These are phyloP conservation scores for Venturia canescens DNA, from an alignment of 1,140 invertebrate species.

Conservation along the genomic window DNA sequence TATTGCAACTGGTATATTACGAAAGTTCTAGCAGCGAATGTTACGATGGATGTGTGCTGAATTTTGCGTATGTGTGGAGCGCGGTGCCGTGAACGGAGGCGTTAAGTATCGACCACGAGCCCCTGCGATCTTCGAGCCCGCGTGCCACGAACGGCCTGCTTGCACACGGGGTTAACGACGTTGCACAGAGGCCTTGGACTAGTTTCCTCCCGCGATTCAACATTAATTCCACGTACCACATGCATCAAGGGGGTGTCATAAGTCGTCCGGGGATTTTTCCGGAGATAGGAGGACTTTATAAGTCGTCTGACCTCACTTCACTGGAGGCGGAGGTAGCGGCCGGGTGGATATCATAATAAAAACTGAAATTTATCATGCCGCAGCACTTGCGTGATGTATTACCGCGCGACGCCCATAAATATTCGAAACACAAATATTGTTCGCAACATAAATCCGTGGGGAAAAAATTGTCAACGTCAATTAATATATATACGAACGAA, in stretches of 20 bases:
- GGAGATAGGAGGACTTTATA: no score
- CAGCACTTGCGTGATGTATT: not conserved
- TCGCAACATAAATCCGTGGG: not conserved
- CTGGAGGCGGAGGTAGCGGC: not conserved
- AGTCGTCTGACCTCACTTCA: not conserved
- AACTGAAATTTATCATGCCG: not conserved
- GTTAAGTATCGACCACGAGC: constrained; percentile 6
- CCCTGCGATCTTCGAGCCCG: not conserved
- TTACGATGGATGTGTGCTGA: not conserved
- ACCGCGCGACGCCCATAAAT: not conserved
- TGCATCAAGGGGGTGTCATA: constrained; percentile 13
- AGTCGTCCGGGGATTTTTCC: constrained; percentile 6
- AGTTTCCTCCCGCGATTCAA: constrained; percentile 19
- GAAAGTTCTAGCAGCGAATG: not conserved
- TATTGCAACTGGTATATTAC: constrained; percentile 5
- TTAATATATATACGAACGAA: no score
- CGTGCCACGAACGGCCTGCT: not conserved
- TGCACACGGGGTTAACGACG: constrained; percentile 16
- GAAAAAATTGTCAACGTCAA: not conserved
- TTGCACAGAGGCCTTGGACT: constrained; percentile 15
- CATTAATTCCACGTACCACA: constrained; percentile 16
- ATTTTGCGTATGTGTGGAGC: not conserved
- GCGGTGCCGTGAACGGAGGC: not conserved
- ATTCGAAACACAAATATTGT: not conserved
- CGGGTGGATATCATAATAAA: not conserved